Base-by-base conservation (phyloP, 2,113 vertebrate species). In the Himantopus leucocephalus region DNA sequence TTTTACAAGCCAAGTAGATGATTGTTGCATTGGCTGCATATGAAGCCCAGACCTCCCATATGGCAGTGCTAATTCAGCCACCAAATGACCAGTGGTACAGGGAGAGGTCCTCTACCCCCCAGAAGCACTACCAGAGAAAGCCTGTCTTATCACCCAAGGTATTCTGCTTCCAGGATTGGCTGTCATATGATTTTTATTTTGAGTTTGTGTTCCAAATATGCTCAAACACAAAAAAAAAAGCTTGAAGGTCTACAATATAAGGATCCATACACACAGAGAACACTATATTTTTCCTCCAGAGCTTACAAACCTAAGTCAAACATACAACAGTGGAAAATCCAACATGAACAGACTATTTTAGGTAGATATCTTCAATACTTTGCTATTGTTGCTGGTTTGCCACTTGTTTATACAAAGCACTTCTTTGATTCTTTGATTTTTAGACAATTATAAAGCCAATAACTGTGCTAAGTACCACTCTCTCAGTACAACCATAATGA, bases 1-100 rank as follows among this genome's bases (percentile, higher is more conserved):
- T 92, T 82, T 60, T 77, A 73, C 27, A 37, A 93, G 77, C 90
- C 90, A 96, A 90, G 41, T 9, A 76, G 48, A 73, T 88, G 73
- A 93, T 29, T 91, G 52, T 22, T 85, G 53, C 35, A 12, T 2
- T 82, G 70, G 66, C 81, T 92, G 53, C 43, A 56, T 78, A 82
- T 14, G 45, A 85, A 94, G 66, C 30, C 30, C 70, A 88, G 39
- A 72, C 27, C 43, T 85, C 53, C 62, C 90, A 85, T 78, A 90
- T 76, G 85, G 66, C 56, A 76, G 37, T 5, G 37, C 2, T 85
- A 79, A 91, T 90, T 73, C 81, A 94, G 81, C 39, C 71, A 95
- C 45, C 59, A 81, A 94, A 90, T 18, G 9, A 62, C 11, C 53
- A 60, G 16, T 12, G 27, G 22, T 53, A 67, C 48, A 81, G 27